A percentile compares a stretch with the other conserved stretches of the same genome.
Conservation (phyloP, 2,888 invertebrate species). For the Drosophila prostipennis region DNA sequence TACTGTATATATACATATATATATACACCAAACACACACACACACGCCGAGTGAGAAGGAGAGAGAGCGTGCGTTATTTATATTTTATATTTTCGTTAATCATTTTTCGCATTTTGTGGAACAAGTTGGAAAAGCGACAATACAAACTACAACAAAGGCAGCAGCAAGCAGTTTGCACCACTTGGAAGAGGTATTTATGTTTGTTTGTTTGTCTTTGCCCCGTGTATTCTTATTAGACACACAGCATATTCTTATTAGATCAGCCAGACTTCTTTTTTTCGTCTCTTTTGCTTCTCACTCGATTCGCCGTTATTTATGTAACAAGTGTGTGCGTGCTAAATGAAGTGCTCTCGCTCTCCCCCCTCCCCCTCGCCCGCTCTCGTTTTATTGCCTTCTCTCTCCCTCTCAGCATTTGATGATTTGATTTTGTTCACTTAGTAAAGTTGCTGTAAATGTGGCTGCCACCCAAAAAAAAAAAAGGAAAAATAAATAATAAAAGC, state of each 20-base stretch:
- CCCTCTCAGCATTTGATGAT: slow-evolving; percentile 19
- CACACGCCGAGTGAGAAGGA: slow-evolving; percentile 11
- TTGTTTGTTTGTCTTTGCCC: slow-evolving; percentile 44
- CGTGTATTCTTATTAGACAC: slow-evolving; percentile 14
- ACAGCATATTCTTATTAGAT: slow-evolving; percentile 67
- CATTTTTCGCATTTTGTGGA: slow-evolving; percentile 74
- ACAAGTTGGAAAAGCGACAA: slow-evolving; percentile 48
- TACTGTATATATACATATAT: slow-evolving; percentile 38
- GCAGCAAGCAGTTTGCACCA: slow-evolving; percentile 68
- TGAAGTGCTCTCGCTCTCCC: slow-evolving; percentile 54
- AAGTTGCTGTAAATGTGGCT: slow-evolving; percentile 37
- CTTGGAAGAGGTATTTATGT: slow-evolving; percentile 64
- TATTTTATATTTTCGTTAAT: slow-evolving; percentile 58
- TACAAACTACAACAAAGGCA: slow-evolving; percentile 34
- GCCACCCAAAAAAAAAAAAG: slow-evolving; percentile 30
- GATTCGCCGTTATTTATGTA: slow-evolving; percentile 81
- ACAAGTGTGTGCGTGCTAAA: slow-evolving; percentile 80
- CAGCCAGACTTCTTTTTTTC: slow-evolving; percentile 65
- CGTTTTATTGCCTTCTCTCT: neutral
- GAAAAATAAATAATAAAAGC: slow-evolving; percentile 39
- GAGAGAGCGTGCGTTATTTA: slow-evolving; percentile 54
- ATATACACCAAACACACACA: neutral
- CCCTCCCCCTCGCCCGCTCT: neutral
- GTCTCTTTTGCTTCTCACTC: slow-evolving; percentile 63
- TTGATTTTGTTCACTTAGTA: slow-evolving; percentile 35